A percentile compares a stretch with the other conserved stretches of the same genome.
Evolutionary conservation across 2,888 invertebrate genomes (phyloP).

Genomic region (Cantharis flavilabris): DNA sequence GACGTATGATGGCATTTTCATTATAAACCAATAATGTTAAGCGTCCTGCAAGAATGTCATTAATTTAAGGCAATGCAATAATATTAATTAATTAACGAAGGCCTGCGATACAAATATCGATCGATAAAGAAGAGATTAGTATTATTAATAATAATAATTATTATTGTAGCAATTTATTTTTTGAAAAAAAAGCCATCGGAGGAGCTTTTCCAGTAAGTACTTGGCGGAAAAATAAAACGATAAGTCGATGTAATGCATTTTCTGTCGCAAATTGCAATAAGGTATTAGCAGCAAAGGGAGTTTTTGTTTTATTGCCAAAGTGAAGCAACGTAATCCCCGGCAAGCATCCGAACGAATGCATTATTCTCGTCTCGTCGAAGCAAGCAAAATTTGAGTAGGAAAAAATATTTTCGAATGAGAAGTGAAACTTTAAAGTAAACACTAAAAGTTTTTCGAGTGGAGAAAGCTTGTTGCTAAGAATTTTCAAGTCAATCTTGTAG

Average conservation of each 20-base stretch:
- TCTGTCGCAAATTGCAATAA: not conserved
- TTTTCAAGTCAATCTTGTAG: not conserved
- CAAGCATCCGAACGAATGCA: not conserved
- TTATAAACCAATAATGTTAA: conserved; percentile 25
- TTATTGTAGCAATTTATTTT: not conserved
- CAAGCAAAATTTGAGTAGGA: not conserved
- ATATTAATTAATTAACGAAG: not conserved
- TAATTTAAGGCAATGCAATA: conserved; percentile 13
- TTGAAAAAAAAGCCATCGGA: not conserved
- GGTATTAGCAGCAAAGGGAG: not conserved
- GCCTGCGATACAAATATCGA: not conserved
- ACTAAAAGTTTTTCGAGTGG: not conserved
- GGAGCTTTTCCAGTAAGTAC: not conserved
- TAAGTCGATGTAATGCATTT: no score
- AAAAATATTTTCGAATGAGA: not conserved
- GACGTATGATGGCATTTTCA: conserved; percentile 24
- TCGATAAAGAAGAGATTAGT: not conserved
- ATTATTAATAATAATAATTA: not conserved
- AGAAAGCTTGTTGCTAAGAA: not conserved
- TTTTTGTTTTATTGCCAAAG: not conserved
- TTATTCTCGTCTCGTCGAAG: not conserved
- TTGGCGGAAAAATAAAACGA: not conserved
- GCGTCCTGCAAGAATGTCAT: conserved; percentile 20
- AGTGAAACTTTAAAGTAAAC: not conserved
- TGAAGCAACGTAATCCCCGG: not conserved